Percentiles rank a stretch among this genome's conserved stretches.
Evolutionary conservation across 1,140 invertebrate species (phyloP).

Genomic region (Bombus picipes): DNA sequence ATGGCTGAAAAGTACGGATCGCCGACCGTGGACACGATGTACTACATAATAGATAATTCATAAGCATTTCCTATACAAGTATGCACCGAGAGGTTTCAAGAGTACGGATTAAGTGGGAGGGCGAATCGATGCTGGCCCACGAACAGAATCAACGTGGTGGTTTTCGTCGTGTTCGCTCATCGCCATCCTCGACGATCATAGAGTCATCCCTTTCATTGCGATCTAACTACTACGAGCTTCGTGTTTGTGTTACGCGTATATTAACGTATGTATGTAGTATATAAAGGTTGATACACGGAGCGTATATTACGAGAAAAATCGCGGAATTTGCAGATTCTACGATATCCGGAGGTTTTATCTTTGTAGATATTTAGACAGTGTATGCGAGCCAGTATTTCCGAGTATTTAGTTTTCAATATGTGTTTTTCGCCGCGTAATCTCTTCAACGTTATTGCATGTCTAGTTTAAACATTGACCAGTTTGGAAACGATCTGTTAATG

Average conservation of each 20-base stretch:
- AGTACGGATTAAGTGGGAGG: constrained; percentile 46
- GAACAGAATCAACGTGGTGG: constrained; percentile 30
- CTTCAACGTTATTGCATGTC: too few relatives aligned
- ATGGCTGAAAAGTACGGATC: constrained; percentile 5
- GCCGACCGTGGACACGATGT: constrained; percentile 37
- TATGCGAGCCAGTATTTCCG: too few relatives aligned
- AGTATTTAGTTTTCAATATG: too few relatives aligned
- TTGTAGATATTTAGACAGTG: too few relatives aligned
- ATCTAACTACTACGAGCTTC: background rate
- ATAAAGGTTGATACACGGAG: too few relatives aligned
- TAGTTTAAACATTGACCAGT: too few relatives aligned
- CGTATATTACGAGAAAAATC: too few relatives aligned
- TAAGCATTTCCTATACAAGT: constrained; percentile 46
- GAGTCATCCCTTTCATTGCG: constrained; percentile 6
- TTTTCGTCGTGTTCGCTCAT: background rate
- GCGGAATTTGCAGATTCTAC: too few relatives aligned
- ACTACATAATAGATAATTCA: constrained; percentile 64
- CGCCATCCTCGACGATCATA: background rate
- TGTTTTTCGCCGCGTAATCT: too few relatives aligned
- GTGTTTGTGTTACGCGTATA: background rate
- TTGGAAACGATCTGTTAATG: too few relatives aligned
- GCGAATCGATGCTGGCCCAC: background rate
- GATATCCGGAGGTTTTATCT: too few relatives aligned
- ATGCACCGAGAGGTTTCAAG: background rate
- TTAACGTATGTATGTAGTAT: too few relatives aligned